Conservation (phyloP, 2,113 vertebrate genomes). For the Euleptes europaea region DNA sequence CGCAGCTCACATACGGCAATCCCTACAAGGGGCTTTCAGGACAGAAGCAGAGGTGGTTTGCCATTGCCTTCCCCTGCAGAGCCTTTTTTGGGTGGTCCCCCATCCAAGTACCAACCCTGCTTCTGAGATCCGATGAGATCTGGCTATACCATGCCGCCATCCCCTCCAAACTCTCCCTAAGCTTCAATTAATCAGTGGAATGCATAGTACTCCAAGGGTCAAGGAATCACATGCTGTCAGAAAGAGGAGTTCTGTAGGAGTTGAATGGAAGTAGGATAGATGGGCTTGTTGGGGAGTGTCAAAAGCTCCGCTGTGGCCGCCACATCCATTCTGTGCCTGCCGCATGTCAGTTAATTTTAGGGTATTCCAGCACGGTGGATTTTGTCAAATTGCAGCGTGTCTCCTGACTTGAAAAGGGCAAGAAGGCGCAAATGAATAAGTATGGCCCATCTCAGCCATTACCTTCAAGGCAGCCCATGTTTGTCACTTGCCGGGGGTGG, state of each 20-base stretch:
- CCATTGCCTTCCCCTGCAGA: too few species aligned
- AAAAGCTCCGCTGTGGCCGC: rapidly evolving
- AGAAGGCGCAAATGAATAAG: slow-evolving; percentile 32
- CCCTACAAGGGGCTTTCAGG: too few species aligned
- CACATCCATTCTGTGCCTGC: rapidly evolving
- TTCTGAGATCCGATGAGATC: too few species aligned
- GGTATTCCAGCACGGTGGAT: rapidly evolving
- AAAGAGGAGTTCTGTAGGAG: neutral
- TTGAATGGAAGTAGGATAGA: neutral
- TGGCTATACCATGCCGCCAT: too few species aligned
- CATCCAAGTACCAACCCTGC: too few species aligned
- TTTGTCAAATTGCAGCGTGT: neutral
- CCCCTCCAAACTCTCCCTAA: too few species aligned
- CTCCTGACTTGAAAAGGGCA: slow-evolving; percentile 33
- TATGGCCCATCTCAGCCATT: slow-evolving; percentile 28
- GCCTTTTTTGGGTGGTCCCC: too few species aligned
- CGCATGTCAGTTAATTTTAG: neutral
- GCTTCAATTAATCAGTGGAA: too few species aligned
- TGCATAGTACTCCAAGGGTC: too few species aligned
- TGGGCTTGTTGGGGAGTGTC: rapidly evolving
- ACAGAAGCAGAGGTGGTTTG: too few species aligned
- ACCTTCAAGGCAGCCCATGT: slow-evolving; percentile 1
- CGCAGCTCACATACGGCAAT: too few species aligned
- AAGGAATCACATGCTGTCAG: too few species aligned
- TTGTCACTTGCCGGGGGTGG: neutral